phyloP scores from a whole-genome alignment of 2,113 vertebrate species.

The Setophaga kirtlandii region DNA sequence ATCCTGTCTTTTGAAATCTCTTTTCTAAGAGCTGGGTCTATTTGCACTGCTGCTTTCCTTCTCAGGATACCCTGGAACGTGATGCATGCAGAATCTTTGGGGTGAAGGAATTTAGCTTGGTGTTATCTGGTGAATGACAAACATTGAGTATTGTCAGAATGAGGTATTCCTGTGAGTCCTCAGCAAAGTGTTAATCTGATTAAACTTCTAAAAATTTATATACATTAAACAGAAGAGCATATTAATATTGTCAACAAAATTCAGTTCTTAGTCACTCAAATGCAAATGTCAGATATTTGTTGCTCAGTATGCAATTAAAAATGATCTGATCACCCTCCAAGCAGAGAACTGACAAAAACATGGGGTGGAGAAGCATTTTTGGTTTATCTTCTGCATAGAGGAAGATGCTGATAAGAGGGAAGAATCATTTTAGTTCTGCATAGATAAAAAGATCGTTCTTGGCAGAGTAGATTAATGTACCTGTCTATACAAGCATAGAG shows the following conservation, averaged over 20 bases:
- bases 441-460: conserved; percentile 31
- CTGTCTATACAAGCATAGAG: conserved; percentile 5
- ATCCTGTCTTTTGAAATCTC: neutral
- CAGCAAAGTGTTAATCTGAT: neutral
- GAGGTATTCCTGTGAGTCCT: neutral
- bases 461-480: conserved; percentile 6
- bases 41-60: neutral
- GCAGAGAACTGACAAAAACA: conserved; percentile 25
- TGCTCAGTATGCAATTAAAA: conserved; percentile 36
- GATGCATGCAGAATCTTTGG: neutral
- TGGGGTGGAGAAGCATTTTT: neutral
- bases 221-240: neutral
- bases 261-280: conserved; percentile 4
- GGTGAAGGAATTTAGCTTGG: neutral
- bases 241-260: conserved; percentile 30
- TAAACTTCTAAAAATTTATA: neutral
- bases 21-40: neutral
- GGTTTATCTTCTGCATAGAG: neutral
- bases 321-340: conserved; percentile 27
- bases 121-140: neutral
- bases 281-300: conserved; percentile 21
- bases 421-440: conserved; percentile 27
- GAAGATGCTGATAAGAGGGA: conserved; percentile 25
- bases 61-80: neutral
- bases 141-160: neutral